Conservation (phyloP, 2,888 invertebrate species). For the Pachliopta kotzebuea region DNA sequence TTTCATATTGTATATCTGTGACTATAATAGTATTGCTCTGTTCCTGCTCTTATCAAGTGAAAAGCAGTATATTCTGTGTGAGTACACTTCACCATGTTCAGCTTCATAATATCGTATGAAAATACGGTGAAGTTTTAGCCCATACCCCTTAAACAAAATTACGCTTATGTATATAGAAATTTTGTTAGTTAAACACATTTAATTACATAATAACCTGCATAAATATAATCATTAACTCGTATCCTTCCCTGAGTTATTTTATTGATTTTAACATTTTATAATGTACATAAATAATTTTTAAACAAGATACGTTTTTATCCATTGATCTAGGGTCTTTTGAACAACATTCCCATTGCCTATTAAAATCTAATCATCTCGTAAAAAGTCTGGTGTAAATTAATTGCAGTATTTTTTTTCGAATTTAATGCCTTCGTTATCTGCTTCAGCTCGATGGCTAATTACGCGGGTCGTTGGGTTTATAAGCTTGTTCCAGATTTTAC, state of each 20-base stretch:
- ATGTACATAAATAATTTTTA: background rate
- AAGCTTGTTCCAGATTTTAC: conserved; percentile 14
- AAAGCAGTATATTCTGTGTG: no score
- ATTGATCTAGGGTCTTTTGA: background rate
- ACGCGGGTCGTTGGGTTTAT: conserved; percentile 19
- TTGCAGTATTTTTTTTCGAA: conserved; percentile 13
- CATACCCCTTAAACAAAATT: no score
- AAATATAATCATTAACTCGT: no score
- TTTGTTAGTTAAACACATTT: no score
- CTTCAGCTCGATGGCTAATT: conserved; percentile 17
- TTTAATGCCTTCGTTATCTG: conserved; percentile 18
- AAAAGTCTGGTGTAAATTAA: background rate
- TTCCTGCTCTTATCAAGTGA: no score
- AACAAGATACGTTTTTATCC: background rate
- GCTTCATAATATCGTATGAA: no score
- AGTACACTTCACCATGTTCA: no score
- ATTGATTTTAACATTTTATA: background rate
- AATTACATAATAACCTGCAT: no score
- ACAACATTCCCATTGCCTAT: background rate
- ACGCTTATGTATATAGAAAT: no score
- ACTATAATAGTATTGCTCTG: no score
- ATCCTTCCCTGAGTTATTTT: background rate
- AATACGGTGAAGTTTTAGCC: no score
- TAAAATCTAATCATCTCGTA: background rate
- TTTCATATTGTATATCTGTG: no score